Evolutionary conservation across 2,113 vertebrate species (phyloP), one percentile per base, ranked within the genome.

Genomic region (Naja naja): DNA sequence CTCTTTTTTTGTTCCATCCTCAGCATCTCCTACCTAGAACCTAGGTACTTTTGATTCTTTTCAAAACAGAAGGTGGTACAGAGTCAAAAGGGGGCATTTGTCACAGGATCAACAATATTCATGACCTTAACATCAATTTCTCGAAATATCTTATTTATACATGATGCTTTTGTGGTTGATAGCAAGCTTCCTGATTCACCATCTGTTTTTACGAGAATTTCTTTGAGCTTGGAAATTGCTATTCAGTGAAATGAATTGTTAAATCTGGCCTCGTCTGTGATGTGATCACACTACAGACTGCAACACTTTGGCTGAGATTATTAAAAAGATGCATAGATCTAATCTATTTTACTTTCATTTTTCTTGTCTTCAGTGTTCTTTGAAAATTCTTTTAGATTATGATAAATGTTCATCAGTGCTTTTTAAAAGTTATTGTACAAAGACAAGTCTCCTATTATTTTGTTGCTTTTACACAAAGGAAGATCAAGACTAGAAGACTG

Each of bases 161-260:
- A 30, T 85, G 45, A 0, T 60, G 92, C 34, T 90, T 86, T 86
- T 94, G 94, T 94, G 93, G 69, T 94, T 96, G 93, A 94, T 92
- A 94, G 81, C 52, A 93, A 94, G 89, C 94, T 93, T 92, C 94
- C 94, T 94, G 92, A 93, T 95, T 95, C 43, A 86, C 92, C 81
- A 49, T 96, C 89, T 96, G 88, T 30, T 94, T 85, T 95, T 91
- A 94, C 60, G 85, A 89, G 95, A 92, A 95, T 92, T 96, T 94
- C 96, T 89, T 89, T 93, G 94, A 96, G 95, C 95, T 93, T 91
- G 86, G 58, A 95, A 96, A 95, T 94, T 96, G 95, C 96, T 97
- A 96, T 94, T 97, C 93, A 93, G 95, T 96, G 96, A 97, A 97
- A 95, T 97, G 96, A 96, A 94, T 95, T 96, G 96, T 94, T 96